Evolutionary conservation across 2,797 vertebrate genomes (phyloP), one percentile per base, ranked within the genome.

Genomic region (Lepilemur ruficaudatus): DNA sequence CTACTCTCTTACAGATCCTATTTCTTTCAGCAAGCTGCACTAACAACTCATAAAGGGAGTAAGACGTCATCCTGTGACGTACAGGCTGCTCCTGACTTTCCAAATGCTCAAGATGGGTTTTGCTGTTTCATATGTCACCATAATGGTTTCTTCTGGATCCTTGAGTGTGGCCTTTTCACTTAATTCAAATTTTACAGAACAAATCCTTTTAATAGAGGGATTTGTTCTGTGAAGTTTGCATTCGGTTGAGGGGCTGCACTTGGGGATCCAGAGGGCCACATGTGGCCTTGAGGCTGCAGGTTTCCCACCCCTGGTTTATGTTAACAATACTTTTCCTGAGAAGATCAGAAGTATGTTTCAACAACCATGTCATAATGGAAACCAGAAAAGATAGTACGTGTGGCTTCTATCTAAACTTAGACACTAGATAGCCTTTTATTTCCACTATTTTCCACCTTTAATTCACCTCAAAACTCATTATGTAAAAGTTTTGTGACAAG

Each of bases 381-480:
- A 80, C 12, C 14, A 22, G 4, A 95, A 50, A 93, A n/a, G 7
- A 12, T 72, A 69, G 6, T 12, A 83, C 73, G 20, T 76, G 89
- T 22, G 41, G 41, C n/a, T 84, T 63, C 46, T 91, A 28, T 87
- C 43, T 94, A 55, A 95, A 81, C 25, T 86, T 32, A 65, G 41
- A 82, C n/a, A 73, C 38, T 87, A 52, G 14, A 91, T 8, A 69
- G 41, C 41, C 30, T 95, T 78, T 67, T 93, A 78, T 85, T 86
- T 50, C 43, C 17, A 90, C 32, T 76, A 5, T 63, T 89, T 86
- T 55, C 52, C n/a, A 88, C 18, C 38, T 78, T 95, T 25, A 52
- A 61, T 83, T 73, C 81, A 93, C n/a, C 61, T 92, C 41, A 95
- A 91, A 96, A 95, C n/a, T 86, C 75, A 84, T 59, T 52, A 81